These are phyloP conservation scores for Gymnothorax javanicus DNA, from an alignment of 2,797 vertebrate species.

Conservation along the genomic window DNA sequence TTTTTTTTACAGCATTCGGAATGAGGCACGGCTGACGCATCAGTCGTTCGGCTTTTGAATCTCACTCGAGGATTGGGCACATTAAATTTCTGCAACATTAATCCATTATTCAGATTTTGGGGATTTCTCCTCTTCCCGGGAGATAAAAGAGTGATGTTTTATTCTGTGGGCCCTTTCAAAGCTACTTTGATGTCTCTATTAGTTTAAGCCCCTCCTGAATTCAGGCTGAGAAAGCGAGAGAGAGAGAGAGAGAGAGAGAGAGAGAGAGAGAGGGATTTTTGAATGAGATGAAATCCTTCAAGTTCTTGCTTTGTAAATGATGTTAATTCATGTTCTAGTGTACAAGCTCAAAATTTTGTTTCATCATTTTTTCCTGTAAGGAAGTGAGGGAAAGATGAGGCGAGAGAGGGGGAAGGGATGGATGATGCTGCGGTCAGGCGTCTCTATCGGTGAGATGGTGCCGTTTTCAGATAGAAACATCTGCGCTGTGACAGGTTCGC, in stretches of 20 bases:
- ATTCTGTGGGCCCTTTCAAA: conserved; percentile 24
- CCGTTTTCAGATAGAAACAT: conserved; percentile 21
- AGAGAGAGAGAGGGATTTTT: neutral
- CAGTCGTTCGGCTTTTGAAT: neutral
- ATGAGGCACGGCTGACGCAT: neutral
- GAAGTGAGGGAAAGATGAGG: neutral
- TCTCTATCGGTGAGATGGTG: conserved; percentile 36
- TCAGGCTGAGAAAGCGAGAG: conserved; percentile 24
- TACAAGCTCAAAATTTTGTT: neutral
- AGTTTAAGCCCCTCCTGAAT: conserved; percentile 39
- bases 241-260: neutral
- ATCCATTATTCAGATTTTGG: conserved; percentile 39
- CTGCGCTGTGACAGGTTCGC: conserved; percentile 12
- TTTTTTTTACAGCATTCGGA: neutral
- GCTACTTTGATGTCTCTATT: conserved; percentile 16
- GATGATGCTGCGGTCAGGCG: conserved; percentile 25
- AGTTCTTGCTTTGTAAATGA: neutral
- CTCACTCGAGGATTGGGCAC: neutral
- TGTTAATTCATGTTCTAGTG: neutral
- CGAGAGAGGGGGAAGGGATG: conserved; percentile 15
- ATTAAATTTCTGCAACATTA: conserved; percentile 37
- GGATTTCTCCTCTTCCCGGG: conserved; percentile 38
- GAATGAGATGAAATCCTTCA: neutral
- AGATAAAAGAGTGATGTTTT: conserved; percentile 37
- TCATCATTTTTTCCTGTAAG: neutral